phyloP scores from a whole-genome alignment of 2,888 invertebrate genomes.

The Heliconius sara region DNA sequence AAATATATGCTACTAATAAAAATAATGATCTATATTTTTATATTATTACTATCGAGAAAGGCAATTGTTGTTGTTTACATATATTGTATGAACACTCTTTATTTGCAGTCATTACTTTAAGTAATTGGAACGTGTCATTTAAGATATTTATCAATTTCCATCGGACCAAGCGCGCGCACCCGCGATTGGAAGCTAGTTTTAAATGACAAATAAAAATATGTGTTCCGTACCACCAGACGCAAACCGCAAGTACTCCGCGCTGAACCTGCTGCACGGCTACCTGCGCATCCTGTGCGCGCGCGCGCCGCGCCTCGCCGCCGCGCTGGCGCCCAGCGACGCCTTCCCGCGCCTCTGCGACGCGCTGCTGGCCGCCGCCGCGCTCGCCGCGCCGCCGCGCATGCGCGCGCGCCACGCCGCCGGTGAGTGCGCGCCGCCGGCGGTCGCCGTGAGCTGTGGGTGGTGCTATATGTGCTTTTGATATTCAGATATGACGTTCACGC shows the following conservation, averaged over 20 bases:
- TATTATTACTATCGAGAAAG: too few relatives aligned
- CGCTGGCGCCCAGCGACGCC: conserved; percentile 82
- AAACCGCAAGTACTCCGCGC: conserved; percentile 83
- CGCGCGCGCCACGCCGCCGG: conserved; percentile 80
- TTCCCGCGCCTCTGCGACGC: conserved; percentile 82
- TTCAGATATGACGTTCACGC: conserved; percentile 37
- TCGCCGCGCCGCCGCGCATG: conserved; percentile 54
- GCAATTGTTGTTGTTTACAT: too few relatives aligned
- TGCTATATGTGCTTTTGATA: neutral
- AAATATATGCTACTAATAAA: too few relatives aligned
- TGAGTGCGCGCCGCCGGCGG: neutral
- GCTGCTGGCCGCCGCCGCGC: conserved; percentile 58
- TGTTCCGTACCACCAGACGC: conserved; percentile 77
- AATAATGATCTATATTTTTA: too few relatives aligned
- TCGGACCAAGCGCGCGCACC: too few relatives aligned
- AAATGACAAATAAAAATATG: too few relatives aligned
- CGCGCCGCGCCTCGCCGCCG: conserved; percentile 79
- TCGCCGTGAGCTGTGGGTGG: too few relatives aligned
- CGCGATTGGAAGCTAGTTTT: too few relatives aligned
- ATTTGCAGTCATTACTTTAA: too few relatives aligned
- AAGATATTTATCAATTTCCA: too few relatives aligned
- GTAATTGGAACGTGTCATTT: too few relatives aligned
- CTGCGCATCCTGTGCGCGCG: conserved; percentile 81
- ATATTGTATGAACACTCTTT: too few relatives aligned
- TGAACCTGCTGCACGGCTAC: conserved; percentile 88